Percentiles rank a stretch among this genome's conserved stretches.
Conservation (phyloP, 2,113 vertebrate genomes). For the Tonatia bakeri region DNA sequence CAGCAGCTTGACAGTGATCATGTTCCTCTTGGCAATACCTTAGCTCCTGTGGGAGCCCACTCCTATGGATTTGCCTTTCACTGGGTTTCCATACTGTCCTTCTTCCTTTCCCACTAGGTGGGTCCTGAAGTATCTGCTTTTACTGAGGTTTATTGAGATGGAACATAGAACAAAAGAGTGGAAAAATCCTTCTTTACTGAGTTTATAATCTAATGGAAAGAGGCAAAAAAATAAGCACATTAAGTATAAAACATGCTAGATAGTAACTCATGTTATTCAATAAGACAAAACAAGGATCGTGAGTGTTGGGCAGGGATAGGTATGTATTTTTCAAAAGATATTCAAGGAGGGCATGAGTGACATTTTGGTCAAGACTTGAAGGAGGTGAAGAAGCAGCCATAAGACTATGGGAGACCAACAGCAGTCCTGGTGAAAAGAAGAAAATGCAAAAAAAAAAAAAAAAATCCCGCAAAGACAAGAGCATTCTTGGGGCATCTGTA, state of each 20-base stretch:
- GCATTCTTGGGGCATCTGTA: neutral
- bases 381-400: neutral
- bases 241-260: neutral
- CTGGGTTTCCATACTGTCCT: neutral
- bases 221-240: neutral
- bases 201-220: neutral
- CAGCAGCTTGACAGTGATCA: neutral
- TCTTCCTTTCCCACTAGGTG: rapidly evolving
- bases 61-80: rapidly evolving
- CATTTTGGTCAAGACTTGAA: neutral
- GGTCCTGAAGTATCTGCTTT: neutral
- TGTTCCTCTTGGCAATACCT: neutral
- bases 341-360: neutral
- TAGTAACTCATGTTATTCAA: neutral
- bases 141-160: neutral
- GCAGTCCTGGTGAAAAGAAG: neutral
- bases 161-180: neutral
- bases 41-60: too few species aligned
- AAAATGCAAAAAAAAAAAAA: neutral
- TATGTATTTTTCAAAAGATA: neutral
- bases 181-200: neutral
- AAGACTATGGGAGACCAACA: neutral
- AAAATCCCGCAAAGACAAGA: neutral
- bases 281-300: neutral
- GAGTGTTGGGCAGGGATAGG: neutral